Base-by-base conservation (phyloP, 2,888 invertebrate genomes). In the Drosophila neotestacea region DNA sequence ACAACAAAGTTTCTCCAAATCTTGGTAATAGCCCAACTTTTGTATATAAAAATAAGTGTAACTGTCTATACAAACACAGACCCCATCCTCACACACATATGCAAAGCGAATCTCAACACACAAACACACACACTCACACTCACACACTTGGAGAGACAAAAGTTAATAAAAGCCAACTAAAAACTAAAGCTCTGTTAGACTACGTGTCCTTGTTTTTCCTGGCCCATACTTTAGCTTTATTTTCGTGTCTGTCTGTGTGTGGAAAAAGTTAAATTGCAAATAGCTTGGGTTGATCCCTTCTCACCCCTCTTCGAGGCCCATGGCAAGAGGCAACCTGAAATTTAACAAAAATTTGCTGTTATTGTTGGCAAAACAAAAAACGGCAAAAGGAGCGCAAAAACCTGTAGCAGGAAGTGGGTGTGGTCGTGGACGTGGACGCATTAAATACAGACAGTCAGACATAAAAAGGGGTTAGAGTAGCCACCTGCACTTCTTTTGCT, bases 201-300 rank as follows among this genome's bases (percentile, higher is more conserved):
- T 71, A 81, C 87, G 85, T 84, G 87, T 78, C 78, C 78, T 80
- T 82, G 77, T 83, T 78, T 77, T 70, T 4, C 38, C 75, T 54
- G 54, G 51, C 70, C 69, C 68, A 67, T 58, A 71, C 74, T 61
- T 70, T 58, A 13, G 56, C 50, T 28, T 22, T 32, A 50, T 38
- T 34, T 48, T 34, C n/a, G 50, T 60, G 44, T 71, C 44, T 67
- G 28, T 76, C 59, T 59, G 36, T 67, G 39, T 56, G 64, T 67
- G 62, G 60, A 75, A 88, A 85, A 85, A 85, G 85, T 85, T 85
- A 85, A 85, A 85, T 85, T 85, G 85, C 85, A 88, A 88, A 88
- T 88, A 78, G 88, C 81, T 74, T 78, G 79, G 81, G 79, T 61
- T 55, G 69, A 51, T 42, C 28, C 46, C 61, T 38, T 41, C 60